Conservation (phyloP, 2,113 vertebrate species). For the Suncus etruscus region DNA sequence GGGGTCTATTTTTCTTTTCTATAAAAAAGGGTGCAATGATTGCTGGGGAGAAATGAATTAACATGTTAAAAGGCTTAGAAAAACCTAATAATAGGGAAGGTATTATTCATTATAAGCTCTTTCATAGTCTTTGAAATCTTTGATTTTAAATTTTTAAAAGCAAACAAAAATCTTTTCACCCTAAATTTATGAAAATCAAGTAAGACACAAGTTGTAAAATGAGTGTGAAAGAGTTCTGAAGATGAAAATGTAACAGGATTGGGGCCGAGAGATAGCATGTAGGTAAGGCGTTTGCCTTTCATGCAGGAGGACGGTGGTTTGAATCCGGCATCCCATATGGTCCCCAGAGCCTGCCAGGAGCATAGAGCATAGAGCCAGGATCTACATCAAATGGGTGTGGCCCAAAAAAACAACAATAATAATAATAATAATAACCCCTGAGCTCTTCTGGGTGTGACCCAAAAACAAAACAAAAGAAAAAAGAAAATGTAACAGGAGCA, state of each 20-base stretch:
- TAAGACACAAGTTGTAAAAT: slow-evolving; percentile 5
- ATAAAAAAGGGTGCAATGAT: neutral
- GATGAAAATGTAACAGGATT: neutral
- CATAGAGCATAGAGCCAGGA: too few species aligned
- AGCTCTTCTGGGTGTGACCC: too few species aligned
- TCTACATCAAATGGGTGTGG: too few species aligned
- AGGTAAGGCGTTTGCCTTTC: too few species aligned
- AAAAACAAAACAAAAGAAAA: too few species aligned
- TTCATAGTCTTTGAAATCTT: slow-evolving; percentile 46
- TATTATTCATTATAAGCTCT: neutral
- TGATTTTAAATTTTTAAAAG: neutral
- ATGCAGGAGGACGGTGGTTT: too few species aligned
- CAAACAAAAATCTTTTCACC: neutral
- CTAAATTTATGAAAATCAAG: slow-evolving; percentile 31
- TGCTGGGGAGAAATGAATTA: neutral
- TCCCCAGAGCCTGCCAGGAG: too few species aligned
- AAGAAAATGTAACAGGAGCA: neutral
- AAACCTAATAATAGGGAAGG: neutral
- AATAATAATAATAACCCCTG: too few species aligned
- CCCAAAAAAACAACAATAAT: too few species aligned
- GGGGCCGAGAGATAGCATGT: too few species aligned
- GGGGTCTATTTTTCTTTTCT: neutral
- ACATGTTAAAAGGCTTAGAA: neutral
- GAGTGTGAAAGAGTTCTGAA: neutral
- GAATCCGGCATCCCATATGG: too few species aligned